Evolutionary conservation across 2,113 vertebrate genomes (phyloP).

Genomic region (Lamprologus ornatipinnis): DNA sequence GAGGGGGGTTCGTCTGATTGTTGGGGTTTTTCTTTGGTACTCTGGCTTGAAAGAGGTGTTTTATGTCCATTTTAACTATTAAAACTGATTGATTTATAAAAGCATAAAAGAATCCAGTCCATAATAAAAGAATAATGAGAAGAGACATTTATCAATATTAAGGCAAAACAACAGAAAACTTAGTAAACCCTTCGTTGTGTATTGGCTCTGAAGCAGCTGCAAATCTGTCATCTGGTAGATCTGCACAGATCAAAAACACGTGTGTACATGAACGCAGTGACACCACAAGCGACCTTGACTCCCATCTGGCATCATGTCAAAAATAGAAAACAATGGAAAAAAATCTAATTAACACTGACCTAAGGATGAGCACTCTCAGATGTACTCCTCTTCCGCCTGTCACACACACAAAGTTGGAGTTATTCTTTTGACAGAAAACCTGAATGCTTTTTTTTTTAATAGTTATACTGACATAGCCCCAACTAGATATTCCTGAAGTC

Average conservation of each 20-base stretch:
- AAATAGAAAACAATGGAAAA: neutral
- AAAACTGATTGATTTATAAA: neutral
- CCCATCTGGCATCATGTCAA: constrained; percentile 13
- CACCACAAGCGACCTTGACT: neutral
- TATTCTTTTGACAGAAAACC: neutral
- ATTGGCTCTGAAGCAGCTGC: neutral
- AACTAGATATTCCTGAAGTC: neutral
- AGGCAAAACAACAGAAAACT: neutral
- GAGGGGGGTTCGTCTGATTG: rapidly evolving
- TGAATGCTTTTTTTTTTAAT: neutral
- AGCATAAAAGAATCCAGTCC: neutral
- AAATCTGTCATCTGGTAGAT: neutral
- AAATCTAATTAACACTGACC: neutral
- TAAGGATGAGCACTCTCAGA: constrained; percentile 4
- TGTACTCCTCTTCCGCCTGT: neutral
- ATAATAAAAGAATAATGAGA: neutral
- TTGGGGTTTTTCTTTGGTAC: neutral
- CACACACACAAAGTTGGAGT: neutral
- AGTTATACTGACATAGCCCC: neutral
- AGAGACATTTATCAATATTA: neutral
- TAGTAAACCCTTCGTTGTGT: neutral
- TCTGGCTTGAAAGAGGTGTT: neutral
- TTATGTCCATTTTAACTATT: neutral
- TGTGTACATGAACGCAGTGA: neutral
- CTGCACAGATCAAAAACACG: neutral